Percentiles rank a stretch among this genome's conserved stretches.
Evolutionary conservation across 2,113 vertebrate species (phyloP).

Genomic region (Rhinichthys klamathensis): DNA sequence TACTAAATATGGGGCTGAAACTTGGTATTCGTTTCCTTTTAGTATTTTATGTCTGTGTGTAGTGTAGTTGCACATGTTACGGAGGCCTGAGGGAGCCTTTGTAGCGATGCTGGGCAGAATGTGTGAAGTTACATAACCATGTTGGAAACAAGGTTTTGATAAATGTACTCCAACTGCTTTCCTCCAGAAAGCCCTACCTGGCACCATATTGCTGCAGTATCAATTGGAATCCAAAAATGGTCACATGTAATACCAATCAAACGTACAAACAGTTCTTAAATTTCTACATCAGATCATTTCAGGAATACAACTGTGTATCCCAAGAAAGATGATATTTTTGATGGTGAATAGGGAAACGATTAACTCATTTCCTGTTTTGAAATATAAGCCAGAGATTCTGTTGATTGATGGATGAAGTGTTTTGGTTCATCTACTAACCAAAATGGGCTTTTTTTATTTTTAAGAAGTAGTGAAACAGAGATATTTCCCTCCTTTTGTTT

Average conservation of each 20-base stretch:
- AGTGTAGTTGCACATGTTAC: constrained; percentile 6
- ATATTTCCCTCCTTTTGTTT: not conserved
- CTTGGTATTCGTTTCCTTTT: constrained; percentile 30
- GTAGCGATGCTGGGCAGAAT: constrained; percentile 17
- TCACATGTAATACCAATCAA: not conserved
- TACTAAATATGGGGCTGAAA: not conserved
- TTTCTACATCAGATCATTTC: not conserved
- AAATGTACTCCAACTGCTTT: constrained; percentile 13
- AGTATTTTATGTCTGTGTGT: constrained; percentile 27
- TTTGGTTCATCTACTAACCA: not conserved
- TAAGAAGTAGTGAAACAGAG: not conserved
- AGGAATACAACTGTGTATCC: not conserved
- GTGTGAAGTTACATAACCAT: constrained; percentile 32
- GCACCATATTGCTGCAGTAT: constrained; percentile 8
- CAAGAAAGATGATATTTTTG: not conserved
- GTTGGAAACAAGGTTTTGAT: constrained; percentile 29
- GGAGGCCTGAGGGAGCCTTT: constrained; percentile 15
- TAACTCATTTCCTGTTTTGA: constrained; percentile 17
- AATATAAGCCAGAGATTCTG: constrained; percentile 4
- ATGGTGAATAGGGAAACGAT: constrained; percentile 6
- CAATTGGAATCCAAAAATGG: not conserved
- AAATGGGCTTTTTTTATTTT: not conserved
- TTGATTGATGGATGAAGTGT: not conserved
- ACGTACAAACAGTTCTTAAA: not conserved
- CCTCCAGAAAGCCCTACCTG: constrained; percentile 49